Base-by-base conservation (phyloP, 2,888 invertebrate species). In the Dynastes hyllus region DNA sequence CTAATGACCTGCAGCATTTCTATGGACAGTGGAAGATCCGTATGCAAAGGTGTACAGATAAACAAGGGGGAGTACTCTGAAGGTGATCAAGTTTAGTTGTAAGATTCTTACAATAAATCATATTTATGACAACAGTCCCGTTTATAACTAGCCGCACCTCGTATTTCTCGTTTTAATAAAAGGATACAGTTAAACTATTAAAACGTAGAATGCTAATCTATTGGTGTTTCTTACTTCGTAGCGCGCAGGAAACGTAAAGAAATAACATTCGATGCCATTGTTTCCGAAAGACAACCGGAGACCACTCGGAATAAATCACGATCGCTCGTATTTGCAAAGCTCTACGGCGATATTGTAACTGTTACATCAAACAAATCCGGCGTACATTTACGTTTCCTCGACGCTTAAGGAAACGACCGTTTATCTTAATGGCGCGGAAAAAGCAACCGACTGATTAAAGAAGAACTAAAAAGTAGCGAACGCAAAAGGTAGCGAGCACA, bases 301-400 rank as follows among this genome's bases (percentile, higher is more conserved):
- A 63, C 13, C 27, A 29, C 53, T 13, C n/a, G 8, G 61, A 27
- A 61, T 61, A 61, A 61, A 27, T 63, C 63, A 11, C 11, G 45
- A 45, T 58, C 22, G 63, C 27, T 63, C n/a, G 32, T 13, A 63
- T 63, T 32, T 32, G 32, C 32, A 63, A 63, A 32, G 45, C 16
- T 45, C 11, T 2, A 40, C 66, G 55, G 45, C 55, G 67, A 67
- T 67, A 67, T 67, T n/a, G 11, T 67, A 67, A 67, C 67, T 40
- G 45, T 67, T 67, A 50, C 50, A 27, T 45, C 45, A 50, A 8
- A 50, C 45, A 67, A 67, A 50, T 67, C 67, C 67, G 45, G 55
- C 22, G 55, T 8, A 16, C 22, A 16, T 16, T 22, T 27, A 22
- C 16, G 16, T 45, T 67, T 45, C 45, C 45, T 67, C 16, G 8